Conservation (phyloP, 1,140 invertebrate species). For the Drosophila cardini region DNA sequence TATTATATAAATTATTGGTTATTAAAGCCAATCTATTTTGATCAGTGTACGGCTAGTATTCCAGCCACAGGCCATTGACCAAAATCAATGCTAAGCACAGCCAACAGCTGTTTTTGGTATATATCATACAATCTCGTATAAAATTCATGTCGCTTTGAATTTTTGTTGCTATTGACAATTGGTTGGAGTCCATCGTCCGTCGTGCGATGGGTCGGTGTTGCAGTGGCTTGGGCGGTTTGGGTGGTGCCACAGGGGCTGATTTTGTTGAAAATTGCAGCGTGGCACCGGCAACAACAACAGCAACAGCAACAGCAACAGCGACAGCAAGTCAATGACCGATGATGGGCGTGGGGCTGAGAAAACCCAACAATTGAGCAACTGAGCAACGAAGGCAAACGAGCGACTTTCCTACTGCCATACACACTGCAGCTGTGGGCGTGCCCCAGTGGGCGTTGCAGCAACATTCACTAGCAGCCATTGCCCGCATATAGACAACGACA, state of each 20-base stretch:
- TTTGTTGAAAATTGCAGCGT: conserved; percentile 69
- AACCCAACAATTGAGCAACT: conserved; percentile 1
- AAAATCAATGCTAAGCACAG: conserved; percentile 67
- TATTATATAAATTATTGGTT: too few relatives aligned
- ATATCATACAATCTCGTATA: conserved; percentile 33
- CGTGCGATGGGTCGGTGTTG: background rate
- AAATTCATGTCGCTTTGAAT: conserved; percentile 61
- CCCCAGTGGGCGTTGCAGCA: conserved; percentile 37
- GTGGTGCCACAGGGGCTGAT: conserved; percentile 18
- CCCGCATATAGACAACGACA: conserved; percentile 35
- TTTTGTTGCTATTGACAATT: conserved; percentile 79
- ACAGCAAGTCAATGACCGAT: conserved; percentile 76
- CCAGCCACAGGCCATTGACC: conserved; percentile 70
- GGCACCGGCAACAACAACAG: conserved; percentile 30
- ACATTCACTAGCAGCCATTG: conserved; percentile 21
- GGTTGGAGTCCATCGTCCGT: conserved; percentile 7
- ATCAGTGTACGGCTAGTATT: conserved; percentile 4
- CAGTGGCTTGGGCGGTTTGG: background rate
- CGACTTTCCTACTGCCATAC: conserved; percentile 4
- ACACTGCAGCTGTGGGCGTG: conserved; percentile 44
- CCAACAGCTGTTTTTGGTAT: conserved; percentile 35
- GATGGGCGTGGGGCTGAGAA: background rate
- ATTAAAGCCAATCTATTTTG: background rate
- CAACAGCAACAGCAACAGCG: too few relatives aligned
- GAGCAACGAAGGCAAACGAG: conserved; percentile 30